Base-by-base conservation (phyloP, 2,888 invertebrate genomes). In the Dolichopus griseipennis region DNA sequence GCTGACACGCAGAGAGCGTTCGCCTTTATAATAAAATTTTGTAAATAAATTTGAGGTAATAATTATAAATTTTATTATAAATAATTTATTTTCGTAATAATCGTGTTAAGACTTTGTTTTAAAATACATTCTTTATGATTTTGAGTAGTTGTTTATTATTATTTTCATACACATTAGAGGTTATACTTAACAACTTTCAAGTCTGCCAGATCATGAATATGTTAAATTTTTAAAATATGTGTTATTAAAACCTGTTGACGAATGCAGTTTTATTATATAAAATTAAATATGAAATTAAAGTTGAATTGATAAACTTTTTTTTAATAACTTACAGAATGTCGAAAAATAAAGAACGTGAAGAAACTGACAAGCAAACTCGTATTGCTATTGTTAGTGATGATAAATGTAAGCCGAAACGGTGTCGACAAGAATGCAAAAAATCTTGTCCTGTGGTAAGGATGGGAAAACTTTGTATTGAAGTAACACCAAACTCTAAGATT, bases 391-490 rank as follows among this genome's bases (percentile, higher is more conserved):
- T 98, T 72, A 97, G 94, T 82, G 90, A 91, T 73, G 99, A 99
- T 84, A 95, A 96, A 78, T 99, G 99, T 83, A 99, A 99, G 82
- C 99, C 99, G 2, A 99, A 99, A 83, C 87, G 97, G 86, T 99
- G 99, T 84, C 89, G 97, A 68, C 97, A 98, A 82, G 97, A 98
- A 78, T 99, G 99, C 84, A 99, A 99, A 80, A 94, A 95, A 78
- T 94, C 95, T 67, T 99, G 99, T 82, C 99, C 99, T 1, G 98
- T 99, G 69, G 97, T 97, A 70, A 88, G 98, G 74, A 97, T 97
- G 95, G 99, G 98, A 78, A 99, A 99, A 83, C 87, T 98, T 62
- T 99, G 99, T 81, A 99, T 99, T 77, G 97, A 99, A 86, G 99
- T 99, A 63, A 88, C 90, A 64, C 91, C 97, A 15, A 93, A 93